Conservation (phyloP, 2,797 vertebrate genomes). For the Falco biarmicus region DNA sequence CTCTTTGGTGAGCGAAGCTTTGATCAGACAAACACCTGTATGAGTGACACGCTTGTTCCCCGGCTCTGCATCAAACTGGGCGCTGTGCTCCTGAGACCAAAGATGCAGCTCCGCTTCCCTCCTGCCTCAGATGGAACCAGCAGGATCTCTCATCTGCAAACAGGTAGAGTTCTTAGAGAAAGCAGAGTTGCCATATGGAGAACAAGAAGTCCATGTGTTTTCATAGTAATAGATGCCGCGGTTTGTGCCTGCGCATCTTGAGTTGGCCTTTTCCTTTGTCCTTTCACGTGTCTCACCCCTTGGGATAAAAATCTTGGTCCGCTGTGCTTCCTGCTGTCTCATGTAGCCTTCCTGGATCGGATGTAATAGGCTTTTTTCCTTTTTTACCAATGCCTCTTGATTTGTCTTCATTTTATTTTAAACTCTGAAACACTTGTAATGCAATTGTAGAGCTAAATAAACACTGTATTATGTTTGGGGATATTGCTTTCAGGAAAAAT, state of each 20-base stretch:
- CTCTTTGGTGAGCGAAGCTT: not conserved
- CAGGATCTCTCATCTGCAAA: slow-evolving; percentile 40
- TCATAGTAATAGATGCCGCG: not conserved
- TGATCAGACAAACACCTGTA: slow-evolving; percentile 16
- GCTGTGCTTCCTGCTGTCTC: not conserved
- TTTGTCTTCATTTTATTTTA: slow-evolving; percentile 64
- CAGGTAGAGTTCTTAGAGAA: not conserved
- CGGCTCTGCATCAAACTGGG: not conserved
- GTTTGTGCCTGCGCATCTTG: not conserved
- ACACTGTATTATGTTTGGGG: slow-evolving; percentile 42
- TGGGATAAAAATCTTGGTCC: not conserved
- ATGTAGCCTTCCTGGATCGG: not conserved
- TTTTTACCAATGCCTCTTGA: slow-evolving; percentile 35
- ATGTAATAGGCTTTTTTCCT: not conserved
- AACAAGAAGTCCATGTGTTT: not conserved
- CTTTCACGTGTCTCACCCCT: not conserved
- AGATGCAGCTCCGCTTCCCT: not conserved
- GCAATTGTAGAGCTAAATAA: slow-evolving; percentile 62
- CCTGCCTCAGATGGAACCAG: not conserved
- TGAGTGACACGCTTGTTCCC: not conserved
- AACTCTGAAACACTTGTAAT: slow-evolving; percentile 49
- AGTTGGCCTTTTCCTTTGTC: not conserved
- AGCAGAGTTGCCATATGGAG: not conserved
- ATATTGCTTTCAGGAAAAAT: slow-evolving; percentile 65
- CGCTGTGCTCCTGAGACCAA: not conserved